Evolutionary conservation across 1,140 invertebrate genomes (phyloP), one percentile per base, ranked within the genome.

Genomic region (Brevipalpus yothersi): DNA sequence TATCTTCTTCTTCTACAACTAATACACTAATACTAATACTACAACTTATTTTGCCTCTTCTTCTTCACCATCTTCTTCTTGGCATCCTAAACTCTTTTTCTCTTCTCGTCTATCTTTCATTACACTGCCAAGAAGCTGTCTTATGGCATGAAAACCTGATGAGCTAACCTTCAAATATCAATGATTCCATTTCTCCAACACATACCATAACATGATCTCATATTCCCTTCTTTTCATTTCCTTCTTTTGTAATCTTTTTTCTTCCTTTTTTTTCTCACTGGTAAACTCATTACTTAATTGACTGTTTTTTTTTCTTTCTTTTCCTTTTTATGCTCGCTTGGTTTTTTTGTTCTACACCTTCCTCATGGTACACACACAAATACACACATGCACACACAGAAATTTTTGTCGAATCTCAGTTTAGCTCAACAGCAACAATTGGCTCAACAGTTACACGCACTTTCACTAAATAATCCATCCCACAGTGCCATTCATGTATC

Each of bases 391-490:
- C n/a, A n/a, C n/a, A n/a, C n/a, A 19, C 21, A 51, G 49, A 51
- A 17, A 51, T 51, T 51, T 56, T 42, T 41, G 39, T 31, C 49
- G 19, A 58, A 41, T 57, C 56, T 19, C 19, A 47, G 12, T 21
- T 15, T 42, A 41, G 43, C 41, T 12, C 53, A 23, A 19, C 84
- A 87, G 65, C 84, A 86, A 65, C 86, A 89, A 68, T 71, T 89
- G 19, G 76, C 79, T 15, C 85, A 90, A 67, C 84, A 87, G 68
- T 83, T 87, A 69, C 86, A 88, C 69, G 83, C 83, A 7, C 71
- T 88, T n/a, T 83, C 77, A 17, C 21, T 67, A 76, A 88, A 60
- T 84, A 84, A 68, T 81, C 78, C 59, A 62, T 63, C 70, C 70
- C 54, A 70, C 68, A 23, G 69, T 69, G 53, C 73, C 76, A 67